phyloP scores from a whole-genome alignment of 2,888 invertebrate species.

The Lobophora halterata region DNA sequence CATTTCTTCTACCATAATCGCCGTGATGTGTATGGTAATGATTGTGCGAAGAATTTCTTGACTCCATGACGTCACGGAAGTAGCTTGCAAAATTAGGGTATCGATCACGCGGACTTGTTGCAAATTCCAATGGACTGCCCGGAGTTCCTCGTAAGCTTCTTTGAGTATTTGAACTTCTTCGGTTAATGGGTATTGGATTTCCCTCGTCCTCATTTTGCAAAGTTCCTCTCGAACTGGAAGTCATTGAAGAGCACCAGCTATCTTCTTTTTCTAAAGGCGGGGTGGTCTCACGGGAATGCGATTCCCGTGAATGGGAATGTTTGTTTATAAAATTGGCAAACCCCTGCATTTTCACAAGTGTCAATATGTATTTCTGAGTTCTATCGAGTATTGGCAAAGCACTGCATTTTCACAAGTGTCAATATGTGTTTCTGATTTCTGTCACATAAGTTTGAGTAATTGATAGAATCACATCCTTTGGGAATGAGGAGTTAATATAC shows the following conservation, averaged over 20 bases:
- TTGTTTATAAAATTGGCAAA: constrained; percentile 68
- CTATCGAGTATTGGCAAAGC: no score
- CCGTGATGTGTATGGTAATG: constrained; percentile 52
- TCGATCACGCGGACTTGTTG: constrained; percentile 68
- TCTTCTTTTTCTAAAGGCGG: constrained; percentile 62
- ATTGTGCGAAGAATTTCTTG: constrained; percentile 43
- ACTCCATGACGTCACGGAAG: constrained; percentile 66
- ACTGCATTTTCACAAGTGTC: no score
- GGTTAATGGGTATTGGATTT: constrained; percentile 55
- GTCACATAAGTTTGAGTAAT: no score
- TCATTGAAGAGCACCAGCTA: constrained; percentile 66
- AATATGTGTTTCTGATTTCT: no score
- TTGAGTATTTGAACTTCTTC: constrained; percentile 49
- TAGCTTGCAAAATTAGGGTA: constrained; percentile 72
- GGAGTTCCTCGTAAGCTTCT: constrained; percentile 51
- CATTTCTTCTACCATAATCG: constrained; percentile 53
- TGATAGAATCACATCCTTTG: no score
- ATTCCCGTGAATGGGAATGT: constrained; percentile 51
- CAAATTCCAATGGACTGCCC: constrained; percentile 57
- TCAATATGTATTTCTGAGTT: no score
- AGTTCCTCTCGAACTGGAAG: constrained; percentile 45
- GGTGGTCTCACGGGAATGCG: constrained; percentile 48
- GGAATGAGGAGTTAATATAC: no score
- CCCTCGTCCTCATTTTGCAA: constrained; percentile 41
- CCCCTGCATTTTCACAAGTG: constrained; percentile 73